A percentile compares a stretch with the other conserved stretches of the same genome.
Evolutionary conservation across 2,113 vertebrate species (phyloP).

Genomic region (Ictidomys tridecemlineatus): DNA sequence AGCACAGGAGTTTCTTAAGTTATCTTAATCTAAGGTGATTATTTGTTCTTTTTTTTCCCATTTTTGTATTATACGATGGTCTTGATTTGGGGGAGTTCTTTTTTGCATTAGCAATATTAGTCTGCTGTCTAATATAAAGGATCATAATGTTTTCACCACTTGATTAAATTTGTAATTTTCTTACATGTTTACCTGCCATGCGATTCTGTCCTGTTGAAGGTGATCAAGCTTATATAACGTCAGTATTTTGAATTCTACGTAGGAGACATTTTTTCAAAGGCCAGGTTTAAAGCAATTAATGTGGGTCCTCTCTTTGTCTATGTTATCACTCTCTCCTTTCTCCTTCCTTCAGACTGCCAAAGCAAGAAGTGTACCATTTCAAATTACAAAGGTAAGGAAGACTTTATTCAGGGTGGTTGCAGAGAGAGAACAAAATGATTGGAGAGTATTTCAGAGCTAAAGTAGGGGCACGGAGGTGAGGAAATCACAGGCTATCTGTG

Average conservation of each 20-base stretch:
- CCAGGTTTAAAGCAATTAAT: not conserved
- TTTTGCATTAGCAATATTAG: not conserved
- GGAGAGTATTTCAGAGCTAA: not conserved
- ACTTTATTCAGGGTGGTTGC: not conserved
- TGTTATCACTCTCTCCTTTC: not conserved
- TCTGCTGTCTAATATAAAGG: not conserved
- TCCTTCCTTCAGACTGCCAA: not conserved
- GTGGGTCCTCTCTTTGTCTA: not conserved
- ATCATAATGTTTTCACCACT: not conserved
- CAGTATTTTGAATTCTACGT: not conserved
- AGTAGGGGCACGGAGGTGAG: rapidly evolving
- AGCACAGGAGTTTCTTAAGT: not conserved
- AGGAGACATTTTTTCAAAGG: not conserved
- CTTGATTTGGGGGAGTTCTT: not conserved
- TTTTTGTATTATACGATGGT: not conserved
- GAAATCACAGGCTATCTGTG: not conserved
- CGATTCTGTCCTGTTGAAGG: not conserved
- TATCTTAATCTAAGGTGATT: not conserved
- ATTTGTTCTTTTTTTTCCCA: not conserved
- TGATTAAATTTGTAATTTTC: not conserved
- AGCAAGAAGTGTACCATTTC: not conserved
- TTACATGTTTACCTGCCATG: not conserved
- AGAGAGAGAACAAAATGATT: not conserved
- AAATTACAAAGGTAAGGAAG: not conserved
- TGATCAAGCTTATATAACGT: not conserved